These are phyloP conservation scores for Laterallus jamaicensis DNA, from an alignment of 2,113 vertebrate species.

Conservation along the genomic window DNA sequence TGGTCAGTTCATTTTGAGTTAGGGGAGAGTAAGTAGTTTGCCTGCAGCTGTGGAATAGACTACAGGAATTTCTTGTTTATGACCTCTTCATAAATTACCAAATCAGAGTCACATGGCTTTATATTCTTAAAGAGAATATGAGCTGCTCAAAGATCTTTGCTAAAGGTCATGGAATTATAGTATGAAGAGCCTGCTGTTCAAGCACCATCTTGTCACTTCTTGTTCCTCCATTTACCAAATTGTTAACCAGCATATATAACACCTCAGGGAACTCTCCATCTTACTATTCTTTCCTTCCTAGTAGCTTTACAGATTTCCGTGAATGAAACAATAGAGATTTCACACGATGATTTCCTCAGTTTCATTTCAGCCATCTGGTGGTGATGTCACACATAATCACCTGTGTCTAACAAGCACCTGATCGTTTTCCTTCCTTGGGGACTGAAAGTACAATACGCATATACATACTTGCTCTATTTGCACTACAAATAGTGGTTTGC, in stretches of 20 bases:
- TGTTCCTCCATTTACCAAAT: neutral
- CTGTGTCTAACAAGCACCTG: conserved; percentile 1
- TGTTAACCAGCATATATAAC: conserved; percentile 1
- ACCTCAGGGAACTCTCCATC: neutral
- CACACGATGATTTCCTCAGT: conserved; percentile 1
- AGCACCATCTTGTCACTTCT: conserved; percentile 19
- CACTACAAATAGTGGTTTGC: neutral
- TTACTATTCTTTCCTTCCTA: conserved; percentile 3
- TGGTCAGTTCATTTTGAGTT: conserved; percentile 15
- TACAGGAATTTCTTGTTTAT: neutral
- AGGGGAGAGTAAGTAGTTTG: neutral
- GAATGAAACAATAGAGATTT: conserved; percentile 39
- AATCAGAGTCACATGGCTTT: neutral
- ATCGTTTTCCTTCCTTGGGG: neutral
- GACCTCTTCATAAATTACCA: neutral
- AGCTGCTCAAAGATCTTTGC: conserved; percentile 1
- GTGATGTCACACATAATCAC: conserved; percentile 35
- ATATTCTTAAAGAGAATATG: neutral
- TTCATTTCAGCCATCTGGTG: conserved; percentile 30
- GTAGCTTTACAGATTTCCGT: neutral
- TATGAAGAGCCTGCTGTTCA: neutral
- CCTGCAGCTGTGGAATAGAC: neutral
- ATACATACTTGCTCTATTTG: neutral
- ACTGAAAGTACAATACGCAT: neutral
- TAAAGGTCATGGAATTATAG: conserved; percentile 31